A percentile compares a stretch with the other conserved stretches of the same genome.
phyloP scores from a whole-genome alignment of 2,797 vertebrate genomes.

The Argentina silus region DNA sequence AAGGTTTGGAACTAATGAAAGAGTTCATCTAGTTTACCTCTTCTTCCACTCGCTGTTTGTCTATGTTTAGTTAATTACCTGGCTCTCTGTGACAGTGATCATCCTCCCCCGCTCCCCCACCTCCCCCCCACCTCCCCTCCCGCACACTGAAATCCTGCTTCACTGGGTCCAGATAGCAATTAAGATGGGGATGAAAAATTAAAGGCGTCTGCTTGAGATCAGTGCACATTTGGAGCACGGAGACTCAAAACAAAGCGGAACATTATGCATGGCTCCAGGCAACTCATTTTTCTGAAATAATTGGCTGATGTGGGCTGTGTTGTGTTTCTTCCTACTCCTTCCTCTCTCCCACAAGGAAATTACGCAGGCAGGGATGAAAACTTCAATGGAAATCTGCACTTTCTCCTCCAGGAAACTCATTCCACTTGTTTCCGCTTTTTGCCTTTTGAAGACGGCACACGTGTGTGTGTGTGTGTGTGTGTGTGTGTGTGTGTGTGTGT shows the following conservation, averaged over 20 bases:
- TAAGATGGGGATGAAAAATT: constrained; percentile 15
- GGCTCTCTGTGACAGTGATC: background rate
- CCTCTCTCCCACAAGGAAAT: constrained; percentile 7
- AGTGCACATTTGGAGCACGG: background rate
- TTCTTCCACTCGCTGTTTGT: background rate
- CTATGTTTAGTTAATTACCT: background rate
- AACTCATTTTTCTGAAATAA: background rate
- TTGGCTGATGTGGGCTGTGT: background rate
- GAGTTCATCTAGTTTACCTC: background rate
- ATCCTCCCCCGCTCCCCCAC: background rate
- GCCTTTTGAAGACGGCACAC: background rate
- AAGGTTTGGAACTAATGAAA: background rate
- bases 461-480: background rate
- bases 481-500: background rate
- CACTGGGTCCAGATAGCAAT: constrained; percentile 23
- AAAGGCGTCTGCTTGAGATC: constrained; percentile 7
- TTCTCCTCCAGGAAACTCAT: constrained; percentile 6
- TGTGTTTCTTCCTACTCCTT: background rate
- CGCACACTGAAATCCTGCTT: background rate
- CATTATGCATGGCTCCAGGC: background rate
- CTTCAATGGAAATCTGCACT: constrained; percentile 20
- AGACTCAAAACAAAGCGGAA: background rate
- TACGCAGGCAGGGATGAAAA: constrained; percentile 6
- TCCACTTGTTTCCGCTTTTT: constrained; percentile 23
- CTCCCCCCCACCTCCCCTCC: background rate